Evolutionary conservation across 2,113 vertebrate species (phyloP).

Genomic region (Chionis minor): DNA sequence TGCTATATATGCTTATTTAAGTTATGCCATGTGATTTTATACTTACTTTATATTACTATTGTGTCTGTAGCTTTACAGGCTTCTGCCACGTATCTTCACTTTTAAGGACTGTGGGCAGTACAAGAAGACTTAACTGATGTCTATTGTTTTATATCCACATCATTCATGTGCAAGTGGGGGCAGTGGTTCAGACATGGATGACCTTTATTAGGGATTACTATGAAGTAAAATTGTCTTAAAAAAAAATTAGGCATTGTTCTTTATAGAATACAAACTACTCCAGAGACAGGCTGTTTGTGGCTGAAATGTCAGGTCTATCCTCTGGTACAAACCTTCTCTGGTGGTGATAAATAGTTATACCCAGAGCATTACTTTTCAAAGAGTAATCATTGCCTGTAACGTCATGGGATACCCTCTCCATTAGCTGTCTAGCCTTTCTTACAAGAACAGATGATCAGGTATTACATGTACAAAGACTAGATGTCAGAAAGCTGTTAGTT

Average conservation of each 20-base stretch:
- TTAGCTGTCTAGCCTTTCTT: background rate
- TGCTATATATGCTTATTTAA: background rate
- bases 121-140: background rate
- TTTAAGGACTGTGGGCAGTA: background rate
- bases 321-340: background rate
- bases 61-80: background rate
- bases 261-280: background rate
- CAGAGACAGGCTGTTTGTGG: background rate
- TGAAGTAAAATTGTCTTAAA: background rate
- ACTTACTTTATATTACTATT: background rate
- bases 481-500: background rate
- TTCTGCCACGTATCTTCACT: accelerated
- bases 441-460: background rate
- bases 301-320: background rate
- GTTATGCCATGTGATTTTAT: background rate
- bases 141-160: background rate
- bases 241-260: background rate
- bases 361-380: background rate
- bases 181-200: background rate
- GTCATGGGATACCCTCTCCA: background rate
- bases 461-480: accelerated
- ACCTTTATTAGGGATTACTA: background rate
- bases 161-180: background rate
- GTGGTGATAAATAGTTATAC: background rate
- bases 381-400: background rate